A percentile compares a stretch with the other conserved stretches of the same genome.
Evolutionary conservation across 2,888 invertebrate genomes (phyloP).

Genomic region (Caenorhabditis drosophilae): DNA sequence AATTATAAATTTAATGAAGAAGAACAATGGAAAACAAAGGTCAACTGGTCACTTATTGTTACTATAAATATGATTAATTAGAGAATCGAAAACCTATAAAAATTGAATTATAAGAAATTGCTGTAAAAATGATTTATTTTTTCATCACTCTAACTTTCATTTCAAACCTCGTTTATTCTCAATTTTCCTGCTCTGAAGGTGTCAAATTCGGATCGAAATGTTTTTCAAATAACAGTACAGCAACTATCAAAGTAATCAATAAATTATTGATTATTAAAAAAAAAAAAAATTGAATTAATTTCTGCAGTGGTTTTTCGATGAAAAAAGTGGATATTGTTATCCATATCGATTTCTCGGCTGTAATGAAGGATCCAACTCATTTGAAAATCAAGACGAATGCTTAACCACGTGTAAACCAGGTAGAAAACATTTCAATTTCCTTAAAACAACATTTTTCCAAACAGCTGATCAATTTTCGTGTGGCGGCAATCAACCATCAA

Average conservation of each 20-base stretch:
- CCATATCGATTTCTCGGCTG: slow-evolving; percentile 34
- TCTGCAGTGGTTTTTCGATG: slow-evolving; percentile 29
- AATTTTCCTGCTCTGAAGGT: background rate
- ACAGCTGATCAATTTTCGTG: slow-evolving; percentile 37
- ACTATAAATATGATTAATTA: too few relatives aligned
- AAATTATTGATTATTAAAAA: background rate
- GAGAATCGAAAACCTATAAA: too few relatives aligned
- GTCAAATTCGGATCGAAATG: background rate
- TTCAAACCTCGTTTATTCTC: background rate
- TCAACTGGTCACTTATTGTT: too few relatives aligned
- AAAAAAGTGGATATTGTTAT: slow-evolving; percentile 14
- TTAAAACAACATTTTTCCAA: background rate
- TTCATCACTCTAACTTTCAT: too few relatives aligned
- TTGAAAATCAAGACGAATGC: slow-evolving; percentile 17
- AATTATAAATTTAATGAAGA: too few relatives aligned
- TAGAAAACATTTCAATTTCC: background rate
- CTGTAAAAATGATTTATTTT: too few relatives aligned
- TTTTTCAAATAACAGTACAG: background rate
- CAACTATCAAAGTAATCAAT: slow-evolving; percentile 4
- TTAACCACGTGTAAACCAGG: slow-evolving; percentile 31
- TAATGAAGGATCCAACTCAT: slow-evolving; percentile 25
- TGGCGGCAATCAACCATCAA: slow-evolving; percentile 21
- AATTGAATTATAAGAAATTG: too few relatives aligned
- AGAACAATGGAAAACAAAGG: too few relatives aligned
- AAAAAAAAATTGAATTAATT: too few relatives aligned